A percentile compares a stretch with the other conserved stretches of the same genome.
Evolutionary conservation across 2,113 vertebrate genomes (phyloP).

Genomic region (Chrysemys picta): DNA sequence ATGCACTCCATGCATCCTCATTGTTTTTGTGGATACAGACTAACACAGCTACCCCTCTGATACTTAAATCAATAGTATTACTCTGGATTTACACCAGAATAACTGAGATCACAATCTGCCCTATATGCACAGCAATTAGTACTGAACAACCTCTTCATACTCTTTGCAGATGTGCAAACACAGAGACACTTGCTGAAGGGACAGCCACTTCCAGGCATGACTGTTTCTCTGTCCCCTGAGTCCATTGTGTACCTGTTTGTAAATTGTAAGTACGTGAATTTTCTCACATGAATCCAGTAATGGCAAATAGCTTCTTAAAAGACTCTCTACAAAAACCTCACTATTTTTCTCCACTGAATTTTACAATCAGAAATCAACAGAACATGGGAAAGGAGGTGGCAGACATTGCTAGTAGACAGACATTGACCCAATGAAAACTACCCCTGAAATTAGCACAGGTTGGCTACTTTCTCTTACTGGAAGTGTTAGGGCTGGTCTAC

Average conservation of each 20-base stretch:
- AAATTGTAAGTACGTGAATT: slow-evolving; percentile 16
- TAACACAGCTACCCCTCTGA: no score
- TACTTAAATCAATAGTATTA: not conserved
- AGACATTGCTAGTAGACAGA: not conserved
- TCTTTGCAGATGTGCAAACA: not conserved
- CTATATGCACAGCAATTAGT: not conserved
- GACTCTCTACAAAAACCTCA: not conserved
- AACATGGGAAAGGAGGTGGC: not conserved
- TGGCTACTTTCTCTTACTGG: not conserved
- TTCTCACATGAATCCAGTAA: slow-evolving; percentile 34
- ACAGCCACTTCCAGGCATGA: not conserved
- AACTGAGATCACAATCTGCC: not conserved
- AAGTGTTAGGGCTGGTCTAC: not conserved
- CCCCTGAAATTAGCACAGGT: not conserved
- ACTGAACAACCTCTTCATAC: not conserved
- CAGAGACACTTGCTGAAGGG: not conserved
- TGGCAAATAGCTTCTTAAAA: slow-evolving; percentile 34
- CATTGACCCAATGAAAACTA: not conserved
- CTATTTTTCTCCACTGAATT: no score
- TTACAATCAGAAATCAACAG: not conserved
- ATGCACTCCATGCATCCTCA: no score
- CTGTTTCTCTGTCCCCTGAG: not conserved
- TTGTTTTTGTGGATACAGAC: no score
- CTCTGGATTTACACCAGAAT: not conserved
- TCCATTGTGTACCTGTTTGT: slow-evolving; percentile 13